Conservation (phyloP, 2,113 vertebrate genomes). For the Charadrius vociferus region DNA sequence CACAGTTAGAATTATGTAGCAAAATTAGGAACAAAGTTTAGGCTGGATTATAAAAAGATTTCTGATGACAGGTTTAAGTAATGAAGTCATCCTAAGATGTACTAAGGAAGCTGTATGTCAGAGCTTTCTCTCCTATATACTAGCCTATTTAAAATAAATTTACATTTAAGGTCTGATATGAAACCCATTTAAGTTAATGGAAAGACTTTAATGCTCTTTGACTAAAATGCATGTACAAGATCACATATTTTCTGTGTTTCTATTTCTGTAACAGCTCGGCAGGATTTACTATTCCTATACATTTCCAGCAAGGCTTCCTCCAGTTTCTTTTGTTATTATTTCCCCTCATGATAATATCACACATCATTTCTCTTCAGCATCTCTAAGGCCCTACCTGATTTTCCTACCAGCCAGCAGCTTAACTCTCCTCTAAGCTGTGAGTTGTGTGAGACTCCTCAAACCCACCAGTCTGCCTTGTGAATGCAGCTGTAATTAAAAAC, state of each 20-base stretch:
- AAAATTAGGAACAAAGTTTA: background rate
- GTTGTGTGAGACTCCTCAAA: background rate
- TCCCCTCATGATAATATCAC: background rate
- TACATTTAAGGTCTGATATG: conserved; percentile 50
- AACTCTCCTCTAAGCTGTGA: background rate
- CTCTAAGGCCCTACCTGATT: background rate
- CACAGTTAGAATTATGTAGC: background rate
- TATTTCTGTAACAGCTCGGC: conserved; percentile 33
- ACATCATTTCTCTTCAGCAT: background rate
- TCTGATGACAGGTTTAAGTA: background rate
- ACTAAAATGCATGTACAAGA: background rate
- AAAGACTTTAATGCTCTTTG: conserved; percentile 42
- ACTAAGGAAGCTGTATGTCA: background rate
- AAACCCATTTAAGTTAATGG: background rate
- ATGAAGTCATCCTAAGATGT: background rate
- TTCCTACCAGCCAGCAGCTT: background rate
- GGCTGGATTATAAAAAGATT: background rate
- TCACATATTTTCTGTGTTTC: background rate
- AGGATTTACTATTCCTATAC: conserved; percentile 11
- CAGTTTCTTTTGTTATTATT: conserved; percentile 4
- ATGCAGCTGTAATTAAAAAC: background rate
- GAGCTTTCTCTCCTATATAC: background rate
- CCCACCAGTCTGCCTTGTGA: background rate
- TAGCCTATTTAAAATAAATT: conserved; percentile 43
- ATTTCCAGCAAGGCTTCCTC: background rate